Percentiles rank a stretch among this genome's conserved stretches.
phyloP scores from a whole-genome alignment of 2,888 invertebrate genomes.

The Nemotelus nigrinus region DNA sequence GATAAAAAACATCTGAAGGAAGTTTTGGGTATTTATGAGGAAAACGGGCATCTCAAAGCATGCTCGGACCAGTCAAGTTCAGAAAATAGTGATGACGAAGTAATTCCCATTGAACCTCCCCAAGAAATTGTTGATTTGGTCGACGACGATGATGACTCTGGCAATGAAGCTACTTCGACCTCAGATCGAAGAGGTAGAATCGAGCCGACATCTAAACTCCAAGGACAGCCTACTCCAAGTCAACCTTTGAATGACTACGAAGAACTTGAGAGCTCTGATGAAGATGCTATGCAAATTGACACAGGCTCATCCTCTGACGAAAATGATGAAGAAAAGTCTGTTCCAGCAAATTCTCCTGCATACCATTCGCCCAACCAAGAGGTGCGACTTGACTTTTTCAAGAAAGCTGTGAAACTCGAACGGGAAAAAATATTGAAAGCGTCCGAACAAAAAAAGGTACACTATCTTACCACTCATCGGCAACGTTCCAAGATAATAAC shows the following conservation, averaged over 20 bases:
- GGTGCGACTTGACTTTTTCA: slow-evolving; percentile 25
- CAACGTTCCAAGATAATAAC: neutral
- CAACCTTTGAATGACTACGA: neutral
- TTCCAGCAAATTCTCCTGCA: neutral
- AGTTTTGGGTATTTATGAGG: slow-evolving; percentile 8
- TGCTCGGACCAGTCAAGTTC: neutral
- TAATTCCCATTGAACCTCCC: neutral
- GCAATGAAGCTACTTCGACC: neutral
- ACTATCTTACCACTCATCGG: slow-evolving; percentile 1
- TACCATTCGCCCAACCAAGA: neutral
- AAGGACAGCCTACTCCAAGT: too few species aligned
- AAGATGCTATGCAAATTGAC: slow-evolving; percentile 1
- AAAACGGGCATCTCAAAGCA: neutral
- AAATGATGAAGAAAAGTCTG: neutral
- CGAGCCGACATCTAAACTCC: too few species aligned
- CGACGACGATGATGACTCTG: neutral
- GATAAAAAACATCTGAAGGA: slow-evolving; percentile 1
- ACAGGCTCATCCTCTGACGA: too few species aligned
- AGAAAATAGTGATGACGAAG: neutral
- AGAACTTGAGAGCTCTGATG: neutral
- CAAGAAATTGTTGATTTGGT: neutral
- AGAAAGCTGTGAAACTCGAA: neutral
- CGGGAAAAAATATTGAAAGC: slow-evolving; percentile 13
- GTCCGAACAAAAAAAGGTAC: neutral
- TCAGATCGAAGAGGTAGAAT: neutral